Conservation (phyloP, 1,140 invertebrate genomes). For the Lepidurus packardi region DNA sequence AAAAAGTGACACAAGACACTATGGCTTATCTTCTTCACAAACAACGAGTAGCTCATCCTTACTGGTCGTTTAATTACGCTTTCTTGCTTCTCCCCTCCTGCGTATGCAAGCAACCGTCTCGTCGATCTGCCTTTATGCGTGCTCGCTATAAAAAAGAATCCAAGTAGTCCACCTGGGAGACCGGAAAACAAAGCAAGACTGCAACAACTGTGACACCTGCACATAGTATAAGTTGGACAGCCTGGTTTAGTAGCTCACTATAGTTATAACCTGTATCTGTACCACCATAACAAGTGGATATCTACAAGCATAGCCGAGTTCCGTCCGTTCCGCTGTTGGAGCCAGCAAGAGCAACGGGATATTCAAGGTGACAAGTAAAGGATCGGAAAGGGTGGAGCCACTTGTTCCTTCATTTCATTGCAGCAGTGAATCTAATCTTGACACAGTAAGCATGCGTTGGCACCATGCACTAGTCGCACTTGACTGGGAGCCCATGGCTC, state of each 20-base stretch:
- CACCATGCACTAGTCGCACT: background rate
- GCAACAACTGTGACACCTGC: conserved; percentile 20
- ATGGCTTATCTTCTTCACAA: background rate
- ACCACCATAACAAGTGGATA: background rate
- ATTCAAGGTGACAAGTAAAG: conserved; percentile 3
- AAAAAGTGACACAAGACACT: background rate
- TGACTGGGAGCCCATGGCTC: background rate
- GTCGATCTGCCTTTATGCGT: background rate
- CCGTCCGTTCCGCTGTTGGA: background rate
- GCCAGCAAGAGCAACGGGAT: background rate
- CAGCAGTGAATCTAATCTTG: background rate
- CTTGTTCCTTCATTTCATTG: conserved; percentile 5
- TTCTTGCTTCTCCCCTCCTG: background rate
- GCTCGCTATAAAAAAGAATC: background rate
- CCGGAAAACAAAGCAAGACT: conserved; percentile 17
- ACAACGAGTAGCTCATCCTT: background rate
- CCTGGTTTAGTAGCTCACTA: background rate
- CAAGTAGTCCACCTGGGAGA: conserved; percentile 8
- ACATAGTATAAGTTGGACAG: background rate
- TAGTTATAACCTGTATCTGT: conserved; percentile 6
- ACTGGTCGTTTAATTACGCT: background rate
- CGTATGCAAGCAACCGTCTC: conserved; percentile 8
- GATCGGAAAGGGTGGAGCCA: conserved; percentile 12
- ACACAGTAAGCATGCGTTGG: conserved; percentile 14
- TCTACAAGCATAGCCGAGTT: background rate